phyloP scores from a whole-genome alignment of 1,140 invertebrate genomes.

The Pseudomyrmex concolor region DNA sequence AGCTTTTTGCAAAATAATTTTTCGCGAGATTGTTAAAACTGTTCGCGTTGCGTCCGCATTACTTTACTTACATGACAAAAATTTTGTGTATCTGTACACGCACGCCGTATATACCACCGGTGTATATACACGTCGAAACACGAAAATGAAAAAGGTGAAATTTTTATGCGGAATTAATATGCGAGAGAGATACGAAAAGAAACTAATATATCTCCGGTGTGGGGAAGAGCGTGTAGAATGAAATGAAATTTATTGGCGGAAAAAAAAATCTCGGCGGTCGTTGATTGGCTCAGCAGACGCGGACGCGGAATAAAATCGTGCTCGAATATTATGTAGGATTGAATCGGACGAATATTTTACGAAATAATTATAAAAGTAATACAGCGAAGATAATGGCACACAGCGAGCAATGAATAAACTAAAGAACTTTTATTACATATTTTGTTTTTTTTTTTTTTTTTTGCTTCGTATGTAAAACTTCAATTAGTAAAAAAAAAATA shows the following conservation, averaged over 20 bases:
- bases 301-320: slow-evolving; percentile 14
- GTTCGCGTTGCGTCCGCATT: background rate
- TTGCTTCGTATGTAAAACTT: too few relatives aligned
- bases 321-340: background rate
- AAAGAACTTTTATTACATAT: too few relatives aligned
- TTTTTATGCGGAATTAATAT: slow-evolving; percentile 20
- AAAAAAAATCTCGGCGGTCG: slow-evolving; percentile 16
- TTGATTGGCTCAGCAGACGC: slow-evolving; percentile 5
- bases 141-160: slow-evolving; percentile 13
- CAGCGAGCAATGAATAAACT: too few relatives aligned
- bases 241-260: slow-evolving; percentile 28
- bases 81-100: too few relatives aligned
- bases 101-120: background rate
- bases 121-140: background rate
- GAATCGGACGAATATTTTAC: slow-evolving; percentile 15
- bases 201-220: slow-evolving; percentile 17
- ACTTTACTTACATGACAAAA: too few relatives aligned
- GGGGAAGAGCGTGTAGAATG: background rate
- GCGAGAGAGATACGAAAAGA: slow-evolving; percentile 5
- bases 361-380: slow-evolving; percentile 14
- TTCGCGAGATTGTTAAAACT: background rate
- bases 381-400: background rate
- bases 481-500: too few relatives aligned
- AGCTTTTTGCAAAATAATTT: background rate
- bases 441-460: too few relatives aligned